Evolutionary conservation across 2,888 invertebrate genomes (phyloP).

Genomic region (Heliconius hortense): DNA sequence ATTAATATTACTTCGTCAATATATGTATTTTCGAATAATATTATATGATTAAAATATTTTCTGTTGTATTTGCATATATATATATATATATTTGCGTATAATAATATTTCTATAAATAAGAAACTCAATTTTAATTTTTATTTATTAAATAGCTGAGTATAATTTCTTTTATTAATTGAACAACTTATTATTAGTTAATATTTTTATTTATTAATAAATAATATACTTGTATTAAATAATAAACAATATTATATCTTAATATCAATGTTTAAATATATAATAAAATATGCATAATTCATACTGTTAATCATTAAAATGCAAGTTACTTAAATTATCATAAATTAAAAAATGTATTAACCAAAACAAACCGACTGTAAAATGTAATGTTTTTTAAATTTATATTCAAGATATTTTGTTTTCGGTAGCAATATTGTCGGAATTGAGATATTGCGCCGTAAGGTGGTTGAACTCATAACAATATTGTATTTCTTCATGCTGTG

Average conservation of each 20-base stretch:
- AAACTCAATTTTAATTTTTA: no score
- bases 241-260: not conserved
- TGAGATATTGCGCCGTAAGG: no score
- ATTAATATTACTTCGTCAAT: not conserved
- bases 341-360: no score
- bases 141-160: not conserved
- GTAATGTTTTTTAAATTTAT: not conserved
- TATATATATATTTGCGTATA: no score
- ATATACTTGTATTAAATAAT: not conserved
- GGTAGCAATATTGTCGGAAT: no score
- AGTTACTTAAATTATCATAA: not conserved
- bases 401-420: no score
- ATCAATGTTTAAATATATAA: not conserved
- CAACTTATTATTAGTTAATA: no score
- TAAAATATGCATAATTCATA: constrained; percentile 4
- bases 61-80: not conserved
- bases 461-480: no score
- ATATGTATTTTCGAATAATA: not conserved
- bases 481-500: no score
- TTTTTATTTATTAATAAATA: not conserved
- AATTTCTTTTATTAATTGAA: no score
- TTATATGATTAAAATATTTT: not conserved
- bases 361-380: not conserved
- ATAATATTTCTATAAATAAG: not conserved
- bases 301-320: not conserved